Conservation (phyloP, 2,797 vertebrate species). For the Lutjanus argentimaculatus region DNA sequence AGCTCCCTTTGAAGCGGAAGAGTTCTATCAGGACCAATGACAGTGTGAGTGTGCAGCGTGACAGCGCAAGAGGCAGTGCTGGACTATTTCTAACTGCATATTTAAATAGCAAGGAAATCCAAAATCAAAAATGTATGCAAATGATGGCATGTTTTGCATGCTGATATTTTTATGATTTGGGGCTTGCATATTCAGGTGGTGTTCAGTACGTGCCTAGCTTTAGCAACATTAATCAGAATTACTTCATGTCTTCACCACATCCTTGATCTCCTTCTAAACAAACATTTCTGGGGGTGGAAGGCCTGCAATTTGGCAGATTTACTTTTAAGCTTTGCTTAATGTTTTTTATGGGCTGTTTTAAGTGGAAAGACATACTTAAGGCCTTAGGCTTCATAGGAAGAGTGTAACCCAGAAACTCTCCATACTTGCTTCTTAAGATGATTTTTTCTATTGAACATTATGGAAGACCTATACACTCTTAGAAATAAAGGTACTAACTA, state of each 20-base stretch:
- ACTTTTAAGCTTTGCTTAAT: constrained; percentile 74
- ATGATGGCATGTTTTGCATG: constrained; percentile 86
- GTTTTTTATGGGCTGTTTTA: constrained; percentile 64
- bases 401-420: constrained; percentile 50
- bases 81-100: constrained; percentile 88
- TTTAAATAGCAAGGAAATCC: constrained; percentile 85
- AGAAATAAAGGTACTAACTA: no score
- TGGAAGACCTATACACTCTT: constrained; percentile 12
- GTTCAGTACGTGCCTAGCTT: constrained; percentile 68
- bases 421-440: constrained; percentile 29
- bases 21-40: constrained; percentile 99
- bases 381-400: constrained; percentile 42
- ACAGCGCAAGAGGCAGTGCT: constrained; percentile 93
- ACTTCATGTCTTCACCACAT: constrained; percentile 72
- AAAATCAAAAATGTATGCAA: constrained; percentile 88
- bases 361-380: constrained; percentile 53
- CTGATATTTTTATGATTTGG: constrained; percentile 77
- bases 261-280: constrained; percentile 79
- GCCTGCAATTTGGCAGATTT: constrained; percentile 73
- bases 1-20: constrained; percentile 96
- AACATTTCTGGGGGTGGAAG: constrained; percentile 70
- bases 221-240: constrained; percentile 83
- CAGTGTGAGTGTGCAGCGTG: constrained; percentile 97
- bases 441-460: constrained; percentile 30
- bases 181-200: constrained; percentile 84